A percentile compares a stretch with the other conserved stretches of the same genome.
Conservation (phyloP, 2,113 vertebrate species). For the Xerus inauris region DNA sequence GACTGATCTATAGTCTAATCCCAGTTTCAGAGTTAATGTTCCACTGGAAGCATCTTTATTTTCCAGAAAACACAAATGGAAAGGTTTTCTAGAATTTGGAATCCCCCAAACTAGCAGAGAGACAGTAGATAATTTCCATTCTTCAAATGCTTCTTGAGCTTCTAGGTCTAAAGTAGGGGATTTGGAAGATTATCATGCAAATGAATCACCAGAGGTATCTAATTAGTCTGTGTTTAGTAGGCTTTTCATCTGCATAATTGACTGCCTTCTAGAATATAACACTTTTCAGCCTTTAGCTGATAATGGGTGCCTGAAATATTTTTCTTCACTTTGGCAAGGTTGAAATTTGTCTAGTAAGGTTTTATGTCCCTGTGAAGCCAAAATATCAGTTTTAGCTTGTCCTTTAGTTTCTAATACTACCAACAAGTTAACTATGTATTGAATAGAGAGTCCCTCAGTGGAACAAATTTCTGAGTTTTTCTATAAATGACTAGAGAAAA, state of each 20-base stretch:
- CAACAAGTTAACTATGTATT: neutral
- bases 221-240: neutral
- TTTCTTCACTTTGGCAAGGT: neutral
- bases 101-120: neutral
- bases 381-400: neutral
- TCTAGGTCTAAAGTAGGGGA: neutral
- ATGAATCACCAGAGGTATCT: neutral
- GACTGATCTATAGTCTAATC: neutral
- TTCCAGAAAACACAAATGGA: neutral
- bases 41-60: neutral
- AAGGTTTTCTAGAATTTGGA: neutral
- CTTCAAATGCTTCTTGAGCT: neutral
- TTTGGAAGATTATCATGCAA: neutral
- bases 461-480: neutral
- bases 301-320: neutral
- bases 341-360: neutral
- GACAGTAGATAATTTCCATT: neutral
- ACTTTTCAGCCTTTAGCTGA: neutral
- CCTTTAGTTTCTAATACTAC: neutral
- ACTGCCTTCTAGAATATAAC: neutral
- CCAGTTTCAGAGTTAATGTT: conserved; percentile 27
- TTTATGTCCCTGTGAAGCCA: neutral
- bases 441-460: neutral
- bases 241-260: neutral
- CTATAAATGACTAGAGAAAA: neutral